Base-by-base conservation (phyloP, 2,797 vertebrate genomes). In the Harpagifer antarcticus region DNA sequence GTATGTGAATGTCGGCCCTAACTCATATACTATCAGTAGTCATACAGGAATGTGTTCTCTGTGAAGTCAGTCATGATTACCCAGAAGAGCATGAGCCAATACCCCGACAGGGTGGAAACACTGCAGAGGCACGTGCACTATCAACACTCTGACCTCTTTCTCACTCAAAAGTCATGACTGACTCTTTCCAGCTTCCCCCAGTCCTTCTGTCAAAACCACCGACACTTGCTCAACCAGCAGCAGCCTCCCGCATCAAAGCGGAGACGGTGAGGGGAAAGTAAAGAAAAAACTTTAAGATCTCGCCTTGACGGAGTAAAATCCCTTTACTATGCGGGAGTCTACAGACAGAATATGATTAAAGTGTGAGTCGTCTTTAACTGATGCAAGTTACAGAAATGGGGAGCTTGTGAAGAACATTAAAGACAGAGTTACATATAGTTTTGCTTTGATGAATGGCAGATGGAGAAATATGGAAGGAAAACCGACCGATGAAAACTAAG, bases 301-400 rank as follows among this genome's bases (percentile, higher is more conserved):
- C 3, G 8, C 37, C 57, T 55, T 56, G 67, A 74, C 23, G 15
- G 5, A 61, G 68, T 12, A 73, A 75, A 12, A 74, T 23, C 49
- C 4, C 31, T 55, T 77, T 59, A 23, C 57, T 68, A 10, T 31
- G 58, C 33, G 2, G 12, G 31, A 71, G 78, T 67, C 71, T 42
- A 53, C 61, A 77, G 78, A 79, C 27, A 17, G 74, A 80, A 69
- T 67, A 55, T 69, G 75, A 86, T 81, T 73, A 47, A 72, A 79
- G 78, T 6, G 16, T n/a, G 15, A 88, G 77, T 69, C 69, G 70
- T 77, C 64, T 66, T 76, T 74, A 37, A 72, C 53, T 78, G 76
- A 86, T 58, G 63, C 15, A 74, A 83, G 72, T 66, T 70, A 62
- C 19, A 64, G 73, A 75, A 81, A 69, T 23, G 13, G 67, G 55